A percentile compares a stretch with the other conserved stretches of the same genome.
These are phyloP conservation scores for Xyliphius kryptos DNA, from an alignment of 2,113 vertebrate genomes.

Conservation along the genomic window DNA sequence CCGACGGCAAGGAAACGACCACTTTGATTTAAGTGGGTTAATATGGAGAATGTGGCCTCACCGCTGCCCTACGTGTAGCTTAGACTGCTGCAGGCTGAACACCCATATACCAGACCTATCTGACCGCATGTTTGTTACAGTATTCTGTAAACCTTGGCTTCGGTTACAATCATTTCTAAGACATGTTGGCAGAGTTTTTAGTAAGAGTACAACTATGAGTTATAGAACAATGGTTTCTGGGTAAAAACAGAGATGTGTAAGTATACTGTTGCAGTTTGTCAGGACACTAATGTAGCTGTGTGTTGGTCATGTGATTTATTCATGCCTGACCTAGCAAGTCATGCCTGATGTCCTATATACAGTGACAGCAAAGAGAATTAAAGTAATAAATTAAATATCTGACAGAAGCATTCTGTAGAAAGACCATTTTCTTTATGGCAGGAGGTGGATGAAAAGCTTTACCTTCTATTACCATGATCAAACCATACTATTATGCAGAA, in stretches of 20 bases:
- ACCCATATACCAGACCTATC: slow-evolving; percentile 1
- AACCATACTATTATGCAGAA: not conserved
- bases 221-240: no score
- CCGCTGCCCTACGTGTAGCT: slow-evolving; percentile 55
- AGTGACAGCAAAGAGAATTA: not conserved
- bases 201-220: no score
- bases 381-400: not conserved
- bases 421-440: not conserved
- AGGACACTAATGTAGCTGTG: no score
- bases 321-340: no score
- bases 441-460: not conserved
- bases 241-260: no score
- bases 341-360: not conserved
- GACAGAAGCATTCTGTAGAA: not conserved
- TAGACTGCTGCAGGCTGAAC: slow-evolving; percentile 48
- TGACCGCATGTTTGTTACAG: slow-evolving; percentile 11
- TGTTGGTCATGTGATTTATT: no score
- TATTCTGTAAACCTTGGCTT: slow-evolving; percentile 12
- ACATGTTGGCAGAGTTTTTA: no score
- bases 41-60: slow-evolving; percentile 44
- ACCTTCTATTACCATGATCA: not conserved
- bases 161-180: slow-evolving; percentile 3
- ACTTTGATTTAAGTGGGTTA: slow-evolving; percentile 54
- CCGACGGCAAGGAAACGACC: not conserved
- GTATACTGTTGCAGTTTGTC: no score